phyloP scores from a whole-genome alignment of 2,888 invertebrate species.

The Habroteleia sp. region DNA sequence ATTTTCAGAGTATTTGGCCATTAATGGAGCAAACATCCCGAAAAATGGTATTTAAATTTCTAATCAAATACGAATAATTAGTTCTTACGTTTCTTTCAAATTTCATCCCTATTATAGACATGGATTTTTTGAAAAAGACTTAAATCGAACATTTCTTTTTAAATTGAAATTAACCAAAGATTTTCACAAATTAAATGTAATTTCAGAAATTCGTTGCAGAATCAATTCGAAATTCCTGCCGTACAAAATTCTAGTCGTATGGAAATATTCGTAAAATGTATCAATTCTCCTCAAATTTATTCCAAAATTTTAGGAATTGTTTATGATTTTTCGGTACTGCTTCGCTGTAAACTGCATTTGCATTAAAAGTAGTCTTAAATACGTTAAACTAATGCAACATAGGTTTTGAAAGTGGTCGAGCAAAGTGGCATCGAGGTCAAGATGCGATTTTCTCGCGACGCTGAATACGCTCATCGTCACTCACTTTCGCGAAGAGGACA shows the following conservation, averaged over 20 bases:
- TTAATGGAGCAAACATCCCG: conserved; percentile 17
- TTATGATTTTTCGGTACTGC: too few species aligned
- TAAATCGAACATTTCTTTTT: too few species aligned
- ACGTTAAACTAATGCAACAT: conserved; percentile 2
- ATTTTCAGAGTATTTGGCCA: conserved; percentile 7
- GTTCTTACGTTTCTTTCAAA: too few species aligned
- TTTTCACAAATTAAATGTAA: too few species aligned
- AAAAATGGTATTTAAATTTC: too few species aligned
- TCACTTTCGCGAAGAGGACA: conserved; percentile 46
- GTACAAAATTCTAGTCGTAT: too few species aligned
- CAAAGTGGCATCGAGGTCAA: conserved; percentile 40
- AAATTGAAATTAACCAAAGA: too few species aligned
- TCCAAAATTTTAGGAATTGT: background rate
- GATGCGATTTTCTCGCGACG: conserved; percentile 38
- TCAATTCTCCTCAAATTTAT: background rate
- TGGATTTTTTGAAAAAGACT: too few species aligned
- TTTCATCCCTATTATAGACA: too few species aligned
- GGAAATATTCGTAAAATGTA: too few species aligned
- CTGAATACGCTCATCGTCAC: conserved; percentile 21
- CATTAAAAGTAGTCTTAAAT: conserved; percentile 1
- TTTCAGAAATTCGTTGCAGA: too few species aligned
- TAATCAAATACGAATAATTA: background rate
- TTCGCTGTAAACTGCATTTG: background rate
- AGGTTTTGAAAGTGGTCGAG: conserved; percentile 13
- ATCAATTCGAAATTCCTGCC: too few species aligned